phyloP scores from a whole-genome alignment of 2,888 invertebrate genomes.

The Thera obeliscata region DNA sequence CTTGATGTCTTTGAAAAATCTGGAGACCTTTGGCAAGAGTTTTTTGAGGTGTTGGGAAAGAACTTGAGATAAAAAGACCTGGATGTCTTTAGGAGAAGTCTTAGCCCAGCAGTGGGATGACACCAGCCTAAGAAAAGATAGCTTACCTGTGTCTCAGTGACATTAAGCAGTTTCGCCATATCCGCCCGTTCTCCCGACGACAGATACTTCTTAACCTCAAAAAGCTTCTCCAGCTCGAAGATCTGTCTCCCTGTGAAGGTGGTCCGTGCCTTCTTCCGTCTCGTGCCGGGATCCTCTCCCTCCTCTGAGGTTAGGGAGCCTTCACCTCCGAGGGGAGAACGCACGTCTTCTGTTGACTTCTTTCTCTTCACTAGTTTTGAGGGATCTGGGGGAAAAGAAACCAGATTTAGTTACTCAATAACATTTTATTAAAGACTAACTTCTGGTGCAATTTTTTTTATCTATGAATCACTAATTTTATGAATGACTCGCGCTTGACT shows the following conservation, averaged over 20 bases:
- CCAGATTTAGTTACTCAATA: too few relatives aligned
- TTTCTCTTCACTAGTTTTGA: slow-evolving; percentile 75
- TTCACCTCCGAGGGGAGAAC: slow-evolving; percentile 74
- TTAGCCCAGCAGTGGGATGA: too few relatives aligned
- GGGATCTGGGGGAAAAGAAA: slow-evolving; percentile 57
- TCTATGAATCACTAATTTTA: too few relatives aligned
- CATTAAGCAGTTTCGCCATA: slow-evolving; percentile 96
- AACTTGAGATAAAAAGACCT: too few relatives aligned
- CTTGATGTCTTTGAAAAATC: too few relatives aligned
- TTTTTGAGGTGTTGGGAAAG: too few relatives aligned
- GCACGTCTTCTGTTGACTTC: slow-evolving; percentile 76
- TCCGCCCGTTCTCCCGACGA: slow-evolving; percentile 97
- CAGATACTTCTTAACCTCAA: slow-evolving; percentile 97
- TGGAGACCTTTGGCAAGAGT: too few relatives aligned
- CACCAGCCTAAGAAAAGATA: neutral
- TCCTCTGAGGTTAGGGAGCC: slow-evolving; percentile 77
- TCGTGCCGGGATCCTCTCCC: slow-evolving; percentile 84
- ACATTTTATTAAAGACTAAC: too few relatives aligned
- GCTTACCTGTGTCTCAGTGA: slow-evolving; percentile 97
- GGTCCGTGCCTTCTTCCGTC: slow-evolving; percentile 93
- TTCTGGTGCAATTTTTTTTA: too few relatives aligned
- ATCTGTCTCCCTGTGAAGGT: slow-evolving; percentile 98
- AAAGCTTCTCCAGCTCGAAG: slow-evolving; percentile 98
- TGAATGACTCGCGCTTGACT: too few relatives aligned
- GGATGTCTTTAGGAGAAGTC: too few relatives aligned